phyloP scores from a whole-genome alignment of 2,113 vertebrate genomes.

The Limanda limanda region DNA sequence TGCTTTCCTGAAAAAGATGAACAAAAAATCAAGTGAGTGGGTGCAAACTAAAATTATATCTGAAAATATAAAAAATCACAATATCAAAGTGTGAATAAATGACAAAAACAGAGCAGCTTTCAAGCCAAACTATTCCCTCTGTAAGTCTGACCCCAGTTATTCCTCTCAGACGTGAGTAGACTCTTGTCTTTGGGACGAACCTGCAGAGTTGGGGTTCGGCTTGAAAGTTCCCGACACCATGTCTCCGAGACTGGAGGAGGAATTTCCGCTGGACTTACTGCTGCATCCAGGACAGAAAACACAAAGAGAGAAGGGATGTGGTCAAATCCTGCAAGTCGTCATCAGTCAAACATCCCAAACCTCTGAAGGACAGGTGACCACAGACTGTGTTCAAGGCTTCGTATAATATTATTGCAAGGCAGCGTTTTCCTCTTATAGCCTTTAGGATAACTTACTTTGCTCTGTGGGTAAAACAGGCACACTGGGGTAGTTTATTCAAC shows the following conservation, averaged over 20 bases:
- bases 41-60: background rate
- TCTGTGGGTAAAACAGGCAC: too few species aligned
- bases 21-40: constrained; percentile 27
- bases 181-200: constrained; percentile 74
- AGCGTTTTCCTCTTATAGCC: too few species aligned
- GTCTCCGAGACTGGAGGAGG: constrained; percentile 97
- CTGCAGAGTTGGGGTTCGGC: constrained; percentile 91
- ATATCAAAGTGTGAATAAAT: background rate
- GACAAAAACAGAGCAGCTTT: background rate
- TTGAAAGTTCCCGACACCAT: constrained; percentile 97
- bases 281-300: background rate
- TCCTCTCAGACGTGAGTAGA: background rate
- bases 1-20: constrained; percentile 92
- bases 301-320: constrained; percentile 33
- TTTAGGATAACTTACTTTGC: too few species aligned
- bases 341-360: constrained; percentile 1
- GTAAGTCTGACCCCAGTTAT: background rate
- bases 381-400: background rate
- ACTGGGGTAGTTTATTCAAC: too few species aligned
- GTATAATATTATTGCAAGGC: too few species aligned
- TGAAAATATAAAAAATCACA: background rate
- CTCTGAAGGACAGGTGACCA: background rate
- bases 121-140: too few species aligned
- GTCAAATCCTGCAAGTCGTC: constrained; percentile 31
- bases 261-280: constrained; percentile 97